phyloP scores from a whole-genome alignment of 2,888 invertebrate species.

The Gonocerus acuteangulatus region DNA sequence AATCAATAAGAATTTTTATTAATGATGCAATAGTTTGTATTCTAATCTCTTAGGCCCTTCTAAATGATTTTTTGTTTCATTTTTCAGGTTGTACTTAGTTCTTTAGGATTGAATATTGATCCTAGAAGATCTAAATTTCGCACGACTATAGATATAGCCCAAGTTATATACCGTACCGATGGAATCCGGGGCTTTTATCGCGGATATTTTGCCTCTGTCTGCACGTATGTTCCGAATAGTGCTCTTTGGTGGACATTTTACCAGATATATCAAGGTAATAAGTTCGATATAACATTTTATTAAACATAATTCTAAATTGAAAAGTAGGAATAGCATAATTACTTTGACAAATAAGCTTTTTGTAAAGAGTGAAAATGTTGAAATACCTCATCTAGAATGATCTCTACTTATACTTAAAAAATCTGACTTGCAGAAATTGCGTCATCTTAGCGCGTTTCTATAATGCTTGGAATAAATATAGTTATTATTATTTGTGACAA shows the following conservation, averaged over 20 bases:
- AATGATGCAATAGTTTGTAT: neutral
- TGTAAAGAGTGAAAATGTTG: neutral
- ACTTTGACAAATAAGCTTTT: neutral
- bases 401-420: no score
- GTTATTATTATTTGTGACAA: no score
- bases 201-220: slow-evolving; percentile 85
- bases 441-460: no score
- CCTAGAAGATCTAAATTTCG: slow-evolving; percentile 56
- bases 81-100: slow-evolving; percentile 56
- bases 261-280: slow-evolving; percentile 80
- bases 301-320: neutral
- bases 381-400: neutral
- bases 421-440: no score
- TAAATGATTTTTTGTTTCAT: neutral
- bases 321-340: neutral
- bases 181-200: slow-evolving; percentile 85
- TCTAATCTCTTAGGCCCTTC: neutral
- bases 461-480: no score
- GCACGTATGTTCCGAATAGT: slow-evolving; percentile 90
- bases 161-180: slow-evolving; percentile 68
- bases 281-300: slow-evolving; percentile 36
- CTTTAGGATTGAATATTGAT: slow-evolving; percentile 61
- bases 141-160: slow-evolving; percentile 66
- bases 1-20: neutral
- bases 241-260: slow-evolving; percentile 98